phyloP scores from a whole-genome alignment of 2,888 invertebrate species.

The Halictus quadricinctus region DNA sequence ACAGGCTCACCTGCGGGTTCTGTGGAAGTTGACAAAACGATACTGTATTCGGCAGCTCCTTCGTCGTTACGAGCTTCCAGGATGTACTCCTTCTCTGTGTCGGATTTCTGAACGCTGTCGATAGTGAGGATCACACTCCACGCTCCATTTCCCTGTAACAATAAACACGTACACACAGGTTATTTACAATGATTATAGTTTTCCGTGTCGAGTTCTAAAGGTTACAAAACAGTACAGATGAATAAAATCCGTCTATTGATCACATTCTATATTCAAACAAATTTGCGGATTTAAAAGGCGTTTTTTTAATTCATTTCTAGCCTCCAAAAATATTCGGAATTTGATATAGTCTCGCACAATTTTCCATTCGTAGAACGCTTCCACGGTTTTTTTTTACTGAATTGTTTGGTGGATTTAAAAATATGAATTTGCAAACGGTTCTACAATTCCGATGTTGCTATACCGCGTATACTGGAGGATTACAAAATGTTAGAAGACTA shows the following conservation, averaged over 20 bases:
- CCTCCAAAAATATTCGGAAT: not conserved
- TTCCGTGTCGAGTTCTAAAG: no score
- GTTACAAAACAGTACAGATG: no score
- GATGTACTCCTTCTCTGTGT: conserved; percentile 89
- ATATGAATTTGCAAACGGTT: not conserved
- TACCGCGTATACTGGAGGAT: not conserved
- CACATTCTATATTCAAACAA: not conserved
- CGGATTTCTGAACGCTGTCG: conserved; percentile 88
- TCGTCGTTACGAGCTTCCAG: conserved; percentile 88
- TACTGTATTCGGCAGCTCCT: conserved; percentile 86
- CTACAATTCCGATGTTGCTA: not conserved
- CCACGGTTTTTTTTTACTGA: not conserved
- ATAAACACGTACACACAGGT: not conserved
- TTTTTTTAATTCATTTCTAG: not conserved
- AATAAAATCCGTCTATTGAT: no score
- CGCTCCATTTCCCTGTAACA: conserved; percentile 85
- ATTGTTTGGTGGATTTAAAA: not conserved
- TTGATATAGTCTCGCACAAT: not conserved
- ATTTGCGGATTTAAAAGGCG: not conserved
- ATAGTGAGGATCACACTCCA: conserved; percentile 88
- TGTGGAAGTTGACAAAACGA: conserved; percentile 88
- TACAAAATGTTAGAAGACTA: no score
- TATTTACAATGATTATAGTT: not conserved
- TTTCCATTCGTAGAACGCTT: not conserved
- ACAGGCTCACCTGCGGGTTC: conserved; percentile 84